Evolutionary conservation across 1,140 invertebrate species (phyloP).

Genomic region (Heliconius melpomene): DNA sequence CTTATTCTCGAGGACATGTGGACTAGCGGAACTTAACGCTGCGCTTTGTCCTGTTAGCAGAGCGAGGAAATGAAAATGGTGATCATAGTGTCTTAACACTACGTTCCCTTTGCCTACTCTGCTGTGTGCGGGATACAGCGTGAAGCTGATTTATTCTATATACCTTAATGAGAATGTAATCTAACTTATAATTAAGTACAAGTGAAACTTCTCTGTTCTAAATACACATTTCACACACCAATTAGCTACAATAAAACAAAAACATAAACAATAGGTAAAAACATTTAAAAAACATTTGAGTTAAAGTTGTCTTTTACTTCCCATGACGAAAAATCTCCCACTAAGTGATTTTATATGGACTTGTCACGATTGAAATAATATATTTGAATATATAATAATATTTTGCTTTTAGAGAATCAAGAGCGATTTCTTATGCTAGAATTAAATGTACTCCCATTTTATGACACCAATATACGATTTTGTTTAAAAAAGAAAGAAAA

Average conservation of each 20-base stretch:
- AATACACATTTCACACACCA: neutral
- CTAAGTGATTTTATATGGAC: neutral
- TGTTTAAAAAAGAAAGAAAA: too few relatives aligned
- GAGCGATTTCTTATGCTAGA: too few relatives aligned
- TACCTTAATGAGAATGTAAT: neutral
- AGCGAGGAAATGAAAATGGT: too few relatives aligned
- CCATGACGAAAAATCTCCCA: neutral
- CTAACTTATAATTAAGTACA: neutral
- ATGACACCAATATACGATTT: too few relatives aligned
- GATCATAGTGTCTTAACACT: too few relatives aligned
- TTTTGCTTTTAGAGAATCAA: too few relatives aligned
- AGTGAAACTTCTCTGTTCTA: neutral
- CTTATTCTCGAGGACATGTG: neutral
- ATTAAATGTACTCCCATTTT: too few relatives aligned
- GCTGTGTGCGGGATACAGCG: too few relatives aligned
- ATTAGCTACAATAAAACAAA: neutral
- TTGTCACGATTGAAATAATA: neutral
- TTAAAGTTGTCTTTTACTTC: neutral
- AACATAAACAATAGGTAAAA: neutral
- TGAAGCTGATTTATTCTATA: too few relatives aligned
- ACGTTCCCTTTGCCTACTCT: too few relatives aligned
- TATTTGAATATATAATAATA: neutral
- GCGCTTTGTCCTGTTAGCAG: too few relatives aligned
- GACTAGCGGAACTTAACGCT: too few relatives aligned
- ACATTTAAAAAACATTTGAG: slow-evolving; percentile 1